Conservation (phyloP, 2,888 invertebrate genomes). For the Sycophila texana region DNA sequence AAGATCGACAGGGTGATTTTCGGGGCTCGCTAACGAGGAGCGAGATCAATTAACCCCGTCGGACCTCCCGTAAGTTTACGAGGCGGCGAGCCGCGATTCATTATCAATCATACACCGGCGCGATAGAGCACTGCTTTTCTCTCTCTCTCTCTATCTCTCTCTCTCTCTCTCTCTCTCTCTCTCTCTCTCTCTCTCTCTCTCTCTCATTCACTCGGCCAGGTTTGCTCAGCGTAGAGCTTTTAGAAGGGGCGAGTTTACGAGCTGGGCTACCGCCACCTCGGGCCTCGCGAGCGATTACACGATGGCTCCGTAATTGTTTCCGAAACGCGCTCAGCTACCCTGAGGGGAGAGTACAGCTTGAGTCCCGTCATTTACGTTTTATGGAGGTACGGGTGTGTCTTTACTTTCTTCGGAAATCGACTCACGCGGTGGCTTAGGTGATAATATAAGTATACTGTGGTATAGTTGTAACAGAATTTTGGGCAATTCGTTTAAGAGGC, state of each 20-base stretch:
- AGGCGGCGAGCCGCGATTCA: slow-evolving; percentile 56
- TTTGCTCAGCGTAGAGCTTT: slow-evolving; percentile 58
- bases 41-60: slow-evolving; percentile 61
- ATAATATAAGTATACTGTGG: background rate
- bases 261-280: slow-evolving; percentile 52
- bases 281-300: slow-evolving; percentile 60
- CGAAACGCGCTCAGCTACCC: too few species aligned
- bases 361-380: slow-evolving; percentile 14
- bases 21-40: slow-evolving; percentile 28
- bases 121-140: slow-evolving; percentile 13
- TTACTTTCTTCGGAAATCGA: background rate
- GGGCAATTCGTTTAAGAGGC: too few species aligned
- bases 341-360: too few species aligned
- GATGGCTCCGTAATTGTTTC: slow-evolving; percentile 63
- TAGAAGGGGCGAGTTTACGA: slow-evolving; percentile 60
- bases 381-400: background rate
- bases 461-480: background rate
- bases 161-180: too few species aligned
- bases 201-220: slow-evolving; percentile 13
- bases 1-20: background rate
- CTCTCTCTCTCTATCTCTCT: background rate
- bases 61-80: slow-evolving; percentile 64
- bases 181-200: too few species aligned
- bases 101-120: slow-evolving; percentile 62
- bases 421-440: background rate